Evolutionary conservation across 2,113 vertebrate species (phyloP).

Genomic region (Sapayoa aenigma): DNA sequence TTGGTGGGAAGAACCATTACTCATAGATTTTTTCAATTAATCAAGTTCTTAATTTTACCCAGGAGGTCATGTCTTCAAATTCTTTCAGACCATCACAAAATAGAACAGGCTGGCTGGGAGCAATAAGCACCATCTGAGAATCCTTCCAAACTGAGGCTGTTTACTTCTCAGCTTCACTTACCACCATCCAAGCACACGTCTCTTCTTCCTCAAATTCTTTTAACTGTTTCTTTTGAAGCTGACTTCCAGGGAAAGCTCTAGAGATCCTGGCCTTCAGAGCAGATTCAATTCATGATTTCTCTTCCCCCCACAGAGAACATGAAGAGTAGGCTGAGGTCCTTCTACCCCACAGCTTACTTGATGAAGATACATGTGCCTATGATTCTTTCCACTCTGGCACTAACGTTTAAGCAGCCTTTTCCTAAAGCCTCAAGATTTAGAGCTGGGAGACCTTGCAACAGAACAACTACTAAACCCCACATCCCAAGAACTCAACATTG

Average conservation of each 20-base stretch:
- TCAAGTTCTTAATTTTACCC: constrained; percentile 11
- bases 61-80: background rate
- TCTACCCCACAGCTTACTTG: background rate
- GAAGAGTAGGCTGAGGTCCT: background rate
- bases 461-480: background rate
- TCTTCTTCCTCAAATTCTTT: background rate
- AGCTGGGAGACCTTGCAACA: background rate
- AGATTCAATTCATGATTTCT: background rate
- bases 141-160: background rate
- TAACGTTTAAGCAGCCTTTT: background rate
- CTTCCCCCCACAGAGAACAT: background rate
- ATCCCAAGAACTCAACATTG: background rate
- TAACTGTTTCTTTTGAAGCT: background rate
- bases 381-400: background rate
- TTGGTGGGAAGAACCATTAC: background rate
- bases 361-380: background rate
- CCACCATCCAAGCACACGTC: background rate
- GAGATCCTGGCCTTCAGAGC: background rate
- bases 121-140: constrained; percentile 21
- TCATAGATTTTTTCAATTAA: background rate
- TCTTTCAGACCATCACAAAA: constrained; percentile 7
- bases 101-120: constrained; percentile 5
- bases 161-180: background rate
- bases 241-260: background rate
- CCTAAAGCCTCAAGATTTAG: background rate